A percentile compares a stretch with the other conserved stretches of the same genome.
These are phyloP conservation scores for Eupsilia transversa DNA, from an alignment of 2,888 invertebrate species.

Conservation along the genomic window DNA sequence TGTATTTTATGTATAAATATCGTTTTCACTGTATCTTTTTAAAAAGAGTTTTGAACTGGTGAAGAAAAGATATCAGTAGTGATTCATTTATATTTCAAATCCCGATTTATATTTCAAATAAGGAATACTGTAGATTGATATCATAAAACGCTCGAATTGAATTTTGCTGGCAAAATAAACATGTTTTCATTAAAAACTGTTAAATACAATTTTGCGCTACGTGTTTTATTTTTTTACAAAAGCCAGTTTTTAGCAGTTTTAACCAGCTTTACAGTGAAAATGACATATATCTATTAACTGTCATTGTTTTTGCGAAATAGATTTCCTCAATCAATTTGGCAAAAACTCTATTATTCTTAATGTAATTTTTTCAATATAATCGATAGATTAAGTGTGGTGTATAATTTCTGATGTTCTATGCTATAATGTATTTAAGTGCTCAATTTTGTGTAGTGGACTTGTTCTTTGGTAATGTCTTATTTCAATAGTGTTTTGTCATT, in stretches of 20 bases:
- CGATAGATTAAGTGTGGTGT: constrained; percentile 48
- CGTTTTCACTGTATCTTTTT: constrained; percentile 21
- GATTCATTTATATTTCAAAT: background rate
- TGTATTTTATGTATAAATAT: constrained; percentile 36
- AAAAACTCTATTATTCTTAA: constrained; percentile 23
- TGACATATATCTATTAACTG: constrained; percentile 25
- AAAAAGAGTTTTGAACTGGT: background rate
- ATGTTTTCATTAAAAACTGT: background rate
- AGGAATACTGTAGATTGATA: background rate
- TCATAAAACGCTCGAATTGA: background rate
- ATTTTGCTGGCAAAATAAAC: background rate
- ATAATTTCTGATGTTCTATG: constrained; percentile 48
- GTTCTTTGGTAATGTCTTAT: constrained; percentile 30
- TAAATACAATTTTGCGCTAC: background rate
- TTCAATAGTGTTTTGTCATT: constrained; percentile 22
- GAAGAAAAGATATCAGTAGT: background rate
- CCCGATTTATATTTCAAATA: background rate
- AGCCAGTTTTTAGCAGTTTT: background rate
- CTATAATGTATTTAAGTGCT: constrained; percentile 63
- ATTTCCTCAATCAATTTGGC: constrained; percentile 25
- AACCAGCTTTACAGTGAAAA: constrained; percentile 32
- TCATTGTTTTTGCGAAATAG: constrained; percentile 38
- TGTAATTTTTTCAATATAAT: constrained; percentile 42
- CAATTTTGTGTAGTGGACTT: constrained; percentile 70
- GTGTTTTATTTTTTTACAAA: too few relatives aligned